Evolutionary conservation across 2,888 invertebrate species (phyloP), one percentile per base, ranked within the genome.

Genomic region (Leucophenga montana): DNA sequence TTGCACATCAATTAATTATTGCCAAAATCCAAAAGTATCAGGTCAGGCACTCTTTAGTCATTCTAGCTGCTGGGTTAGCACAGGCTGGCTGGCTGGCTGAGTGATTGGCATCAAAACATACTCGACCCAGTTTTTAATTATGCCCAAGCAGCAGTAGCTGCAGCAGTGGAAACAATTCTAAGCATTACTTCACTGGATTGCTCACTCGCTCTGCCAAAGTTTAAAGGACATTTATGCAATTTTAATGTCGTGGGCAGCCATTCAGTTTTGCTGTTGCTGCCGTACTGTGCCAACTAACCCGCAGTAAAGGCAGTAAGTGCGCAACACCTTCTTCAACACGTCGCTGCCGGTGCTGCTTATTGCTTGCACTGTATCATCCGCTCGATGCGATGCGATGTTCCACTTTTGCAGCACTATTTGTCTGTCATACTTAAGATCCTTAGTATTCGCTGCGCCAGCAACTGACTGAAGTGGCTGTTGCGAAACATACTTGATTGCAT

Each of bases 1-100:
- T 71, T 73, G 76, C 66, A 76, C 81, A 83, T 79, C 79, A 81
- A 83, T 81, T 83, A 79, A 81, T 82, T 80, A 75, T 44, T 76
- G 73, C 75, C 48, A 65, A 48, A 59, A 73, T 65, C 22, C 66
- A 68, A 31, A 57, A 64, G 71, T 71, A 68, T 71, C 50, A 6
- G 6, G 16, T n/a, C 50, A 16, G 50, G 16, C 50, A 50, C 16
- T 50, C 18, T 14, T 27, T 27, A 3, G 27, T 27, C 27, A 4
- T 27, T 27, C 4, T 59, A 11, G 2, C 9, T 31, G 59, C 20
- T 33, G 13, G 31, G 59, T 31, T 33, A 2, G 27, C 4, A 27
- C 27, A 27, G 33, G n/a, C 31, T 59, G 59, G 27, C 31, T 59
- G 39, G 13, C 11, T 59, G 20, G 48, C 16, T 50, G 50, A n/a